These are phyloP conservation scores for Ophiodon elongatus DNA, from an alignment of 2,113 vertebrate species.

Conservation along the genomic window DNA sequence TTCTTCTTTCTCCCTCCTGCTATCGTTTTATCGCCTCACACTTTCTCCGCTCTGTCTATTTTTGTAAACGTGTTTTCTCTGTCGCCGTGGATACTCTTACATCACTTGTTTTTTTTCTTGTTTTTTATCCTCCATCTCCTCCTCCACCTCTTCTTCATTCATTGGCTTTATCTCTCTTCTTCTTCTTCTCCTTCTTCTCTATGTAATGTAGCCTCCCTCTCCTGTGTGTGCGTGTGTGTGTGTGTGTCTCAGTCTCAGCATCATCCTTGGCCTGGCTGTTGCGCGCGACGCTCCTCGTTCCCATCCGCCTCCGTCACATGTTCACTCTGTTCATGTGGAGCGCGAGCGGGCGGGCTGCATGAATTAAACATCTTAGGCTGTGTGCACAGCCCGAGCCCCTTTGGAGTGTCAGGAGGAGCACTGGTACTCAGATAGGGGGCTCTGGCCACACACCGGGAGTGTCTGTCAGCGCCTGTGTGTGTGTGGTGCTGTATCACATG, in stretches of 20 bases:
- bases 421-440: conserved; percentile 44
- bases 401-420: conserved; percentile 66
- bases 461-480: conserved; percentile 35
- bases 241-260: conserved; percentile 1
- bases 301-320: conserved; percentile 25
- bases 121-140: too few relatives aligned
- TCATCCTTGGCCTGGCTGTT: conserved; percentile 37
- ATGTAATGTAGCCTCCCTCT: conserved; percentile 34
- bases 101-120: neutral
- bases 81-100: conserved; percentile 11
- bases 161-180: conserved; percentile 5
- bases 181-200: conserved; percentile 20
- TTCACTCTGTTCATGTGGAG: conserved; percentile 48
- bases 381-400: conserved; percentile 53
- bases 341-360: conserved; percentile 49
- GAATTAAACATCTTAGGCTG: conserved; percentile 79
- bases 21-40: conserved; percentile 36
- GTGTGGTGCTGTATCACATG: conserved; percentile 22
- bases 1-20: neutral
- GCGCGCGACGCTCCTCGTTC: neutral
- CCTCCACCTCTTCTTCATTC: conserved; percentile 6
- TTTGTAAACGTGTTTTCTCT: conserved; percentile 30
- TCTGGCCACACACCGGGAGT: conserved; percentile 54
- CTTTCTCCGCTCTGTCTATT: conserved; percentile 43
- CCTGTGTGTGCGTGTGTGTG: neutral